Conservation (phyloP, 2,113 vertebrate species). For the Nettapus auritus region DNA sequence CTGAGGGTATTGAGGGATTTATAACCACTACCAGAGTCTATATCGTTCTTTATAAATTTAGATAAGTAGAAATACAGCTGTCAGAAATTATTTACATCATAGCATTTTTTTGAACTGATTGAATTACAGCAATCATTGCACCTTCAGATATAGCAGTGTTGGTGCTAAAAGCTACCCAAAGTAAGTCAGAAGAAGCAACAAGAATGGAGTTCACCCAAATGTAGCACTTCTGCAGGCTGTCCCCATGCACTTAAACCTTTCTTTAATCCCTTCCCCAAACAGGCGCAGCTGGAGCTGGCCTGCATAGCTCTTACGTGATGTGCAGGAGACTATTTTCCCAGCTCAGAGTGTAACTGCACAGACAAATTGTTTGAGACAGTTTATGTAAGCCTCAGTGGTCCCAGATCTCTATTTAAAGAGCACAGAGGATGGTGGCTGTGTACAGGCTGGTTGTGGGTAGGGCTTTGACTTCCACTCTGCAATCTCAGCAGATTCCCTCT, state of each 20-base stretch:
- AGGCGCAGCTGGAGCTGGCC: neutral
- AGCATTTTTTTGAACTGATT: neutral
- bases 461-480: neutral
- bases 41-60: neutral
- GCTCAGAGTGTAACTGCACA: neutral
- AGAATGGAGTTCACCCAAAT: neutral
- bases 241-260: neutral
- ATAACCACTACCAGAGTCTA: neutral
- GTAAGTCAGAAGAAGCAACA: neutral
- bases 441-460: neutral
- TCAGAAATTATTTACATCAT: constrained; percentile 1
- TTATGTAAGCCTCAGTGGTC: neutral
- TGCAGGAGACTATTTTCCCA: neutral
- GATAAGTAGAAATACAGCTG: neutral
- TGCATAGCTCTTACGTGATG: neutral
- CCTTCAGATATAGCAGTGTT: neutral
- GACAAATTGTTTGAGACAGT: neutral
- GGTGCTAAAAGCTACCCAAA: neutral
- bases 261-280: neutral
- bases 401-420: neutral
- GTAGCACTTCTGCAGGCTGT: neutral
- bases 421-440: neutral
- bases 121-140: neutral
- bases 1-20: neutral
- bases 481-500: neutral